Evolutionary conservation across 2,113 vertebrate genomes (phyloP).

Genomic region (Stomatorhinus ivindoensis): DNA sequence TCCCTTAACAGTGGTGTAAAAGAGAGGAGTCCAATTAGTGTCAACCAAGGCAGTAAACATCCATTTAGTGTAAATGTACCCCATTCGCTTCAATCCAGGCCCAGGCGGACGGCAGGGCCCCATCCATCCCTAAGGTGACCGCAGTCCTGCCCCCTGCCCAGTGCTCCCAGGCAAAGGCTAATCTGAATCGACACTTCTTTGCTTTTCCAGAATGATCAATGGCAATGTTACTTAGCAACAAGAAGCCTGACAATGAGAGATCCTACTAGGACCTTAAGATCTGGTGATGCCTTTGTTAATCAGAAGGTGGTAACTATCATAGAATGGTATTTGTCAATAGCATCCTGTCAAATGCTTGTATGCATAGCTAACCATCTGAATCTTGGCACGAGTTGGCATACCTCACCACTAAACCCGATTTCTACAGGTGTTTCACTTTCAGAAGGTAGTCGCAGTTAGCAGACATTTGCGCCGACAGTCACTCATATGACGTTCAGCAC

Average conservation of each 20-base stretch:
- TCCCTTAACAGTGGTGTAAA: not conserved
- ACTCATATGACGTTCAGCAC: not conserved
- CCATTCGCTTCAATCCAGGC: conserved; percentile 36
- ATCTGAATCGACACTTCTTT: not conserved
- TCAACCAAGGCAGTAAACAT: conserved; percentile 41
- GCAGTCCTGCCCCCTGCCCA: not conserved
- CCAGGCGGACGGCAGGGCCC: conserved; percentile 13
- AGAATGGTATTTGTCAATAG: not conserved
- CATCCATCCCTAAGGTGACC: not conserved
- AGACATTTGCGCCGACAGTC: not conserved
- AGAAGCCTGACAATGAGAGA: not conserved
- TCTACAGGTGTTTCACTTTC: not conserved
- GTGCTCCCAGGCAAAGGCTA: not conserved
- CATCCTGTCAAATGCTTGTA: not conserved
- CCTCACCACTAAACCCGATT: not conserved
- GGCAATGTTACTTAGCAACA: not conserved
- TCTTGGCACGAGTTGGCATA: not conserved
- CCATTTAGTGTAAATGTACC: conserved; percentile 38
- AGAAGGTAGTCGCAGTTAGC: not conserved
- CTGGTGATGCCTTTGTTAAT: not conserved
- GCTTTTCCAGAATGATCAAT: not conserved
- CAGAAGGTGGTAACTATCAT: not conserved
- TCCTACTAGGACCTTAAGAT: not conserved
- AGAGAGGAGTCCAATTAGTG: conserved; percentile 26
- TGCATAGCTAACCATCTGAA: not conserved